Evolutionary conservation across 2,888 invertebrate species (phyloP).

Genomic region (Agrotis clavis): DNA sequence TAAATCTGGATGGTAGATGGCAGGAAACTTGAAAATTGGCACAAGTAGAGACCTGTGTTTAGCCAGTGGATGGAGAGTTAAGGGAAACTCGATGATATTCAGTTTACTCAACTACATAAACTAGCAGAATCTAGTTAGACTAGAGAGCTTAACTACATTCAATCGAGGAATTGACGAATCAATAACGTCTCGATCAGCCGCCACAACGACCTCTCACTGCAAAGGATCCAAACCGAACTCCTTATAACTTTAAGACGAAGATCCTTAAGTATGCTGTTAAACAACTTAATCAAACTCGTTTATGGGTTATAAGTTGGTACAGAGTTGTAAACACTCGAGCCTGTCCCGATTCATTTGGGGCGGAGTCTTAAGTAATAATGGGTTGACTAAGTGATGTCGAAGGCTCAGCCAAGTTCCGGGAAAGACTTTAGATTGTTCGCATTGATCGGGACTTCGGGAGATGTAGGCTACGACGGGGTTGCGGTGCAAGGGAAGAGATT

Average conservation of each 20-base stretch:
- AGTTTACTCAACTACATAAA: background rate
- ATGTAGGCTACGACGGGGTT: background rate
- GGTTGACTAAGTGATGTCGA: slow-evolving; percentile 63
- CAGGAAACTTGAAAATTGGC: no score
- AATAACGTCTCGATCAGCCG: background rate
- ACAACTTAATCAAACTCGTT: slow-evolving; percentile 60
- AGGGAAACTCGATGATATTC: background rate
- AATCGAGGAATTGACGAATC: background rate
- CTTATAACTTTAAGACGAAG: slow-evolving; percentile 42
- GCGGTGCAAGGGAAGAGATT: slow-evolving; percentile 24
- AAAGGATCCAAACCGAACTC: slow-evolving; percentile 19
- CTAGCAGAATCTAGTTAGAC: background rate
- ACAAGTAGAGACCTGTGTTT: no score
- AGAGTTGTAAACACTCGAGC: slow-evolving; percentile 45
- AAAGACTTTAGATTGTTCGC: slow-evolving; percentile 61
- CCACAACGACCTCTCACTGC: background rate
- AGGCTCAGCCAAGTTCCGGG: slow-evolving; percentile 39
- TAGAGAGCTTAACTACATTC: background rate
- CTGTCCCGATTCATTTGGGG: slow-evolving; percentile 37
- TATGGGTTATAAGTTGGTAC: slow-evolving; percentile 53
- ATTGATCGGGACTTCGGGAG: slow-evolving; percentile 44
- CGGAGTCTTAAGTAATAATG: slow-evolving; percentile 57
- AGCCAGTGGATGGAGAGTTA: no score
- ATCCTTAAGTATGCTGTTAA: slow-evolving; percentile 42
- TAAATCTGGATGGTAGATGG: no score